phyloP scores from a whole-genome alignment of 2,797 vertebrate species.

The Schizothorax lantsangensis region DNA sequence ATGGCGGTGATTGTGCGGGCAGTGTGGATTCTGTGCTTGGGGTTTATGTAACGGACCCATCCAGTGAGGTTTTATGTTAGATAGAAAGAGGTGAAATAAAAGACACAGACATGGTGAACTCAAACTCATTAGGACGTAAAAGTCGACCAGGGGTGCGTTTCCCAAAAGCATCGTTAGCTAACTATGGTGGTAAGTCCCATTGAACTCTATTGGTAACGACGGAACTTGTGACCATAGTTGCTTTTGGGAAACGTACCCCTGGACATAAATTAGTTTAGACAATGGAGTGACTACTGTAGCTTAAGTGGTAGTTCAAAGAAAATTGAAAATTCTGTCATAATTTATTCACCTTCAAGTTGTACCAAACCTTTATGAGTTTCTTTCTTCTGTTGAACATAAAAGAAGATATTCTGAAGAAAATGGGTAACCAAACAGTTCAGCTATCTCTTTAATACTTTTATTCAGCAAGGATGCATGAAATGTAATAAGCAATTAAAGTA shows the following conservation, averaged over 20 bases:
- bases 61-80: slow-evolving; percentile 16
- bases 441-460: not conserved
- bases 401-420: not conserved
- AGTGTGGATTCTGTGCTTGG: slow-evolving; percentile 22
- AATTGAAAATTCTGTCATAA: not conserved
- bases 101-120: not conserved
- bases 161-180: no score
- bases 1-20: slow-evolving; percentile 56
- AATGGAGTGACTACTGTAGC: not conserved
- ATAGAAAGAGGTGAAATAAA: slow-evolving; percentile 22
- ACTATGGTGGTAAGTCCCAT: no score
- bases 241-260: no score
- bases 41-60: slow-evolving; percentile 42
- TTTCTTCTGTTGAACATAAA: not conserved
- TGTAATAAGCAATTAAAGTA: not conserved
- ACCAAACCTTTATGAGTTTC: not conserved
- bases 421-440: not conserved
- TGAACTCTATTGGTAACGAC: no score
- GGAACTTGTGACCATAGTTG: no score
- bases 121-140: not conserved
- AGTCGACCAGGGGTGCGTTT: not conserved
- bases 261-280: not conserved
- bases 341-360: not conserved
- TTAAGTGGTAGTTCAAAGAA: not conserved
- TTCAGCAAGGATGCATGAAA: not conserved